Conservation (phyloP, 2,797 vertebrate species). For the Taenioides sp. region DNA sequence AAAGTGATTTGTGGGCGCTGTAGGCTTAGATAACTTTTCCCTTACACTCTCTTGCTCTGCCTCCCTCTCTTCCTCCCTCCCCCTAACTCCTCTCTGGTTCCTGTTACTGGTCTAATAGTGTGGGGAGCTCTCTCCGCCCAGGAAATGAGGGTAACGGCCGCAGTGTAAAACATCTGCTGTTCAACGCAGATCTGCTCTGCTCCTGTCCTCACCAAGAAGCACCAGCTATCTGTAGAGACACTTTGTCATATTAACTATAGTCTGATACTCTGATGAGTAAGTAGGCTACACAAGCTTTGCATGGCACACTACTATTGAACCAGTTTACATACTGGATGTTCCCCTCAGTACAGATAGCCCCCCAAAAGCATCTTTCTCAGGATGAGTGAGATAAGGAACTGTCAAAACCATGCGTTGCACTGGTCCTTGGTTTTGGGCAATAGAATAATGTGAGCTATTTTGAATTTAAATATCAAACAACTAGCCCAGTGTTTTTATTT, state of each 20-base stretch:
- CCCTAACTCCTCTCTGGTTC: conserved; percentile 67
- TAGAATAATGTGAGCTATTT: not conserved
- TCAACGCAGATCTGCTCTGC: conserved; percentile 57
- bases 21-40: conserved; percentile 65
- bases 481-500: not conserved
- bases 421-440: conserved; percentile 27
- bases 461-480: not conserved
- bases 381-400: conserved; percentile 37
- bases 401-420: conserved; percentile 39
- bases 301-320: conserved; percentile 44
- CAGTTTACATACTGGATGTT: conserved; percentile 27
- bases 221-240: conserved; percentile 32
- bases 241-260: conserved; percentile 10
- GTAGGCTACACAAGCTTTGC: conserved; percentile 50
- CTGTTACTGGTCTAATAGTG: conserved; percentile 78
- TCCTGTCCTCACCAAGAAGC: conserved; percentile 60
- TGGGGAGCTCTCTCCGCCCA: conserved; percentile 80
- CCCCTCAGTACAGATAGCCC: not conserved
- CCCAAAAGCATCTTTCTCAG: conserved; percentile 30
- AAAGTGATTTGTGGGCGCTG: conserved; percentile 76
- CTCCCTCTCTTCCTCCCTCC: conserved; percentile 32
- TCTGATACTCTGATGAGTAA: conserved; percentile 37
- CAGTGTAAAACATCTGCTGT: conserved; percentile 78
- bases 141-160: conserved; percentile 82
- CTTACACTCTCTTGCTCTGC: conserved; percentile 38